Evolutionary conservation across 2,888 invertebrate species (phyloP), one percentile per base, ranked within the genome.

Genomic region (Thalpophila matura): DNA sequence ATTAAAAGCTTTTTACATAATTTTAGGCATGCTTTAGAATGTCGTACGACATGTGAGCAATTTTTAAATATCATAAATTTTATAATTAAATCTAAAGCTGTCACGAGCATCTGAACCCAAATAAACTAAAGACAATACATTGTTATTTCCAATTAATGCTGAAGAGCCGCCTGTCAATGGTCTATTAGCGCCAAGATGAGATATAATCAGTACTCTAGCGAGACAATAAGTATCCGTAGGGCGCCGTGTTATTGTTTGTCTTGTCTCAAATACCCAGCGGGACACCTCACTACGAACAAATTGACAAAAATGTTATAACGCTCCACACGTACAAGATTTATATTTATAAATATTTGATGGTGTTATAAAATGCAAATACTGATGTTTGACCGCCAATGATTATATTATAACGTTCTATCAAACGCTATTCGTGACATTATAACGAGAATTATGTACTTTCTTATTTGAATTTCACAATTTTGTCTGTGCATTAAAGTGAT

Each of bases 181-280:
- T 84, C 89, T 88, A 90, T 91, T 91, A 92, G 87, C 86, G 83
- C 86, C 76, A 80, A 86, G 87, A 89, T 85, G 86, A 89, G 91
- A 89, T 88, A 89, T 89, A 88, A 91, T 91, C 90, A 85, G 84
- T 81, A 81, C 76, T 83, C 77, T 62, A 63, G 76, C 78, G 83
- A 91, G 86, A 91, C 93, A 92, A 92, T 92, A 92, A 89, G 87
- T 86, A 88, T 85, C 90, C 77, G 73, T 84, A 80, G 91, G 93
- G 89, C 64, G 88, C 83, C 89, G 63, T 86, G 89, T 90, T 90
- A 89, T 91, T 92, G 90, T 90, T 91, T 92, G 89, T 90, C 89
- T 85, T 84, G 88, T 86, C 86, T 80, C 82, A 81, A 81, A 81
- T 80, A 76, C 92, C 46, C 93, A 87, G 90, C 89, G 86, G 89